Percentiles rank a stretch among this genome's conserved stretches.
Evolutionary conservation across 92 coral and sea anemone genomes (phyloP).

Genomic region (Porites rus): DNA sequence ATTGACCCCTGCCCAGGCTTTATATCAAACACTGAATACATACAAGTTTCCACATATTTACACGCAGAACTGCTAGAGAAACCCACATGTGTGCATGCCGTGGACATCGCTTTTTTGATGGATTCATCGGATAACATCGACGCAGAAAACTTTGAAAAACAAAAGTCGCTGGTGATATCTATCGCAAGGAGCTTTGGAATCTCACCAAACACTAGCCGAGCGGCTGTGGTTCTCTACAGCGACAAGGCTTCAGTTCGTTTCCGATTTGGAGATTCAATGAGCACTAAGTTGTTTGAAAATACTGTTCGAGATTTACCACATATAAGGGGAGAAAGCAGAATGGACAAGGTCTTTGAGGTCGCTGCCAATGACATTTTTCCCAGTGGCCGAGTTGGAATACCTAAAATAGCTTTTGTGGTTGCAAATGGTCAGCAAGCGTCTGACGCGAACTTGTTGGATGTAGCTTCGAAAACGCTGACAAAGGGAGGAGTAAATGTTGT

Average conservation of each 20-base stretch:
- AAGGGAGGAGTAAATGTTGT: slow-evolving; percentile 45
- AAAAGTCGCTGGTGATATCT: slow-evolving; percentile 52
- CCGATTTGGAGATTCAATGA: slow-evolving; percentile 31
- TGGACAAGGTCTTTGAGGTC: slow-evolving; percentile 57
- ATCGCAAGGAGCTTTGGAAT: slow-evolving; percentile 53
- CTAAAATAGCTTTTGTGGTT: slow-evolving; percentile 56
- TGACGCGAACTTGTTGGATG: slow-evolving; percentile 11
- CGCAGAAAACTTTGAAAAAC: slow-evolving; percentile 37
- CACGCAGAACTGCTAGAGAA: slow-evolving; percentile 9
- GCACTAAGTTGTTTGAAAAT: slow-evolving; percentile 25
- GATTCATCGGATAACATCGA: slow-evolving; percentile 63
- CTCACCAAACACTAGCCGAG: slow-evolving; percentile 27
- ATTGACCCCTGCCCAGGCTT: too few relatives aligned
- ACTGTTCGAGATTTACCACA: slow-evolving; percentile 42
- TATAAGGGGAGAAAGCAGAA: slow-evolving; percentile 32
- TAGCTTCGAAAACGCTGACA: slow-evolving; percentile 11
- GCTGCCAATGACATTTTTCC: slow-evolving; percentile 23
- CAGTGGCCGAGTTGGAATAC: slow-evolving; percentile 44
- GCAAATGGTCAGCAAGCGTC: slow-evolving; percentile 52
- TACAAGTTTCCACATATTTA: too few relatives aligned
- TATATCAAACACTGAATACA: too few relatives aligned
- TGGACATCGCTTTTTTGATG: slow-evolving; percentile 53
- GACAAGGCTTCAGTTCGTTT: slow-evolving; percentile 47
- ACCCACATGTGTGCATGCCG: slow-evolving; percentile 18
- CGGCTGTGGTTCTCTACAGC: slow-evolving; percentile 54